Evolutionary conservation across 2,113 vertebrate species (phyloP).

Genomic region (Hipposideros armiger): DNA sequence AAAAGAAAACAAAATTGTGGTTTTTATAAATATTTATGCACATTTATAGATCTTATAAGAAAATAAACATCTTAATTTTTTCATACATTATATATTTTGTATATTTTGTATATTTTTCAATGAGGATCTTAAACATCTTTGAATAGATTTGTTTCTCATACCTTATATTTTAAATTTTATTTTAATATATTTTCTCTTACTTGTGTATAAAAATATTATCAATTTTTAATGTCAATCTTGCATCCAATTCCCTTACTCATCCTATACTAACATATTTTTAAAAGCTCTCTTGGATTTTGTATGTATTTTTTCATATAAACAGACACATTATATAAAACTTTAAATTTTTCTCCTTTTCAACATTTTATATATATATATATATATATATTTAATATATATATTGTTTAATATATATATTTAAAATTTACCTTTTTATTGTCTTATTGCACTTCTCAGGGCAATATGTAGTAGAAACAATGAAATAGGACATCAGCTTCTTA

Average conservation of each 20-base stretch:
- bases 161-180: neutral
- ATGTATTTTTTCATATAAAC: neutral
- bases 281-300: neutral
- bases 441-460: neutral
- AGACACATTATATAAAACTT: neutral
- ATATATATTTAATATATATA: neutral
- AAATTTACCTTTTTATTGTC: neutral
- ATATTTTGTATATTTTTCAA: neutral
- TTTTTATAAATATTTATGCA: neutral
- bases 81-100: neutral
- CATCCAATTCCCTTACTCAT: neutral
- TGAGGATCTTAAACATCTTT: neutral
- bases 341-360: neutral
- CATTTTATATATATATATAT: neutral
- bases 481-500: neutral
- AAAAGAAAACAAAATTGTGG: neutral
- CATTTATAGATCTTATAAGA: neutral
- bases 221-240: neutral
- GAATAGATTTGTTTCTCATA: neutral
- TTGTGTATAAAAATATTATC: neutral
- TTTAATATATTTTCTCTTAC: neutral
- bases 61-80: neutral
- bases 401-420: neutral
- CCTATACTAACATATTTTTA: neutral
- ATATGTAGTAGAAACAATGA: neutral